Conservation (phyloP, 1,140 invertebrate species). For the Panagrolaimus sp. region DNA sequence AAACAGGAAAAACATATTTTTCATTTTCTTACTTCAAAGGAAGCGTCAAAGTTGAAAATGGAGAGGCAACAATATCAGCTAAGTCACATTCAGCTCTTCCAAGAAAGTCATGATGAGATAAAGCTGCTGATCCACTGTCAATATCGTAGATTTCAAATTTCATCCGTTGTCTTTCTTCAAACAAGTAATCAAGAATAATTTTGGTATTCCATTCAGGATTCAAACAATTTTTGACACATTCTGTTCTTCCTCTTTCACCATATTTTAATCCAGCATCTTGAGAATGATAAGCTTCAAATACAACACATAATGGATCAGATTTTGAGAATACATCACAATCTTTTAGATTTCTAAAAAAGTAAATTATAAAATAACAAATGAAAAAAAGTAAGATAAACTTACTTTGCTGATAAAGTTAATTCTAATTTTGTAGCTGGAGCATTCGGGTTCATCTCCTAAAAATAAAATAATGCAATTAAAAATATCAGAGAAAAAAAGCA, state of each 20-base stretch:
- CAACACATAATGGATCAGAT: conserved; percentile 31
- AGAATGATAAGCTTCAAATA: conserved; percentile 15
- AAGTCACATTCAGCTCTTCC: conserved; percentile 63
- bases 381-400: background rate
- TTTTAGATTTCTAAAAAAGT: conserved; percentile 40
- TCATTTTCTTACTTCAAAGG: conserved; percentile 41
- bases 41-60: conserved; percentile 36
- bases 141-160: conserved; percentile 63
- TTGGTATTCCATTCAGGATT: conserved; percentile 64
- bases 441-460: conserved; percentile 7
- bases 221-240: conserved; percentile 63
- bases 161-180: conserved; percentile 63
- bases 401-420: conserved; percentile 12
- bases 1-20: conserved; percentile 46
- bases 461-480: background rate
- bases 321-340: conserved; percentile 33
- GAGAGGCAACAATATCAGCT: conserved; percentile 63
- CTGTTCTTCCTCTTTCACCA: conserved; percentile 62
- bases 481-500: background rate
- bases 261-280: background rate
- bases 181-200: conserved; percentile 63
- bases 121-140: conserved; percentile 52
- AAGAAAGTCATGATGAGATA: conserved; percentile 63
- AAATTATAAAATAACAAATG: background rate
- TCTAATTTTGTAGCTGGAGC: background rate